Evolutionary conservation across 2,888 invertebrate genomes (phyloP), one percentile per base, ranked within the genome.

Genomic region (Scrobipalpa atriplicella): DNA sequence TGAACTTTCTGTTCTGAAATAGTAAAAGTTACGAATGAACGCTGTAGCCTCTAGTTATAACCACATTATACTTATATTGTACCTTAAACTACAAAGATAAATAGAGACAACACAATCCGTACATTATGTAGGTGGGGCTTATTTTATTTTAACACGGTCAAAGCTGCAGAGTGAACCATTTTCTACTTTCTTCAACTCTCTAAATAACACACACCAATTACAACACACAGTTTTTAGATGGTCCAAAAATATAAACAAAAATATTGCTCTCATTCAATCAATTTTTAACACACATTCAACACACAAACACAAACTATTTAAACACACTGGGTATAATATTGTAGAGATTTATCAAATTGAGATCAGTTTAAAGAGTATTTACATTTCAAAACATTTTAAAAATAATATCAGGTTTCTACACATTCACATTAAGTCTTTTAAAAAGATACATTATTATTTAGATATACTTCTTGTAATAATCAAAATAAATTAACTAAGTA

Each of bases 21-120:
- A 47, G 7, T 7, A 47, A 47, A 47, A 47, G 13, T 43, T 13
- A 3, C 43, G 43, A 13, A 43, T 9, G 16, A 47, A 47, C 16
- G 47, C 47, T 47, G 16, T 47, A 47, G 47, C 47, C 29, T 3
- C 29, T 29, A 29, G 29, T 3, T 10, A 47, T 16, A 47, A 47
- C 47, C 47, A 47, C 47, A 10, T 16, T n/a, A n/a, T 47, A 16
- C 10, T 47, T n/a, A 47, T 16, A 47, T 16, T 47, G 16, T 47
- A 5, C 47, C 47, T 47, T 47, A 47, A 13, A 47, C n/a, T 47
- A 47, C 47, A n/a, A 47, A 43, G 13, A 13, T 11, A 13, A 68
- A 69, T 61, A 51, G 63, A 38, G 36, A 51, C 29, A 52, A 64
- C 39, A 43, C 21, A 52, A 18, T 18, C 21, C 21, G 16, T n/a